These are phyloP conservation scores for Drosophila greeni DNA, from an alignment of 2,888 invertebrate genomes.

Conservation along the genomic window DNA sequence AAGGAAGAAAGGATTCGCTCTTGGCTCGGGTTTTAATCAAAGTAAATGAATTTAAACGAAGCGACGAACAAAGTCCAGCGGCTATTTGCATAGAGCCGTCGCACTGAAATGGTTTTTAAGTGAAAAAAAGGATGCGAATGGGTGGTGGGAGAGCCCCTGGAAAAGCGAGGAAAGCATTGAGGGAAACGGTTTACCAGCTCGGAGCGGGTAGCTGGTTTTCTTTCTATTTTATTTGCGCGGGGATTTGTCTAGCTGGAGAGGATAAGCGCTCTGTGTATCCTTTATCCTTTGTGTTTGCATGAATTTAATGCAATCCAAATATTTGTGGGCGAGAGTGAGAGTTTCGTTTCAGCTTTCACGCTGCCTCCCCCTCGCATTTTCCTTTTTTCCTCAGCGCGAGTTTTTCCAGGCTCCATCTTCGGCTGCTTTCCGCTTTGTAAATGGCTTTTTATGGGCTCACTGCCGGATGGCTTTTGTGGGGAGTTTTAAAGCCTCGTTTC, in stretches of 20 bases:
- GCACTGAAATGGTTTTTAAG: conserved; percentile 65
- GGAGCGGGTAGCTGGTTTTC: conserved; percentile 45
- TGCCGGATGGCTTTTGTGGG: conserved; percentile 47
- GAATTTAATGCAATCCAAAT: conserved; percentile 75
- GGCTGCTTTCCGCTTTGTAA: conserved; percentile 35
- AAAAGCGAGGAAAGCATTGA: conserved; percentile 17
- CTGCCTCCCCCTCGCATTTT: conserved; percentile 5
- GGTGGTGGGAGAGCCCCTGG: conserved; percentile 4
- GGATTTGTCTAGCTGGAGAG: conserved; percentile 70
- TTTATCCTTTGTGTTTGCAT: conserved; percentile 71
- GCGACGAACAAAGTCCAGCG: conserved; percentile 61
- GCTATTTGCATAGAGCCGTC: conserved; percentile 69
- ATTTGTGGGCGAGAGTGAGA: conserved; percentile 60
- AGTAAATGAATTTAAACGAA: conserved; percentile 73
- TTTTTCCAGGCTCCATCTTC: conserved; percentile 13
- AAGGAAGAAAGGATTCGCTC: conserved; percentile 40
- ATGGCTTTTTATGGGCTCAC: conserved; percentile 47
- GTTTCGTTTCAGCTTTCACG: conserved; percentile 20
- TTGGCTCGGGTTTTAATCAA: conserved; percentile 61
- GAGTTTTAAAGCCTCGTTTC: conserved; percentile 40
- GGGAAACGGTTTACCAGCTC: conserved; percentile 24
- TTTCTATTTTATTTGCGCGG: conserved; percentile 66
- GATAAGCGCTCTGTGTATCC: conserved; percentile 72
- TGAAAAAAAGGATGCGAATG: conserved; percentile 65
- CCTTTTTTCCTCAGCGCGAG: conserved; percentile 3